phyloP scores from a whole-genome alignment of 1,140 invertebrate species.

The Pissodes strobi region DNA sequence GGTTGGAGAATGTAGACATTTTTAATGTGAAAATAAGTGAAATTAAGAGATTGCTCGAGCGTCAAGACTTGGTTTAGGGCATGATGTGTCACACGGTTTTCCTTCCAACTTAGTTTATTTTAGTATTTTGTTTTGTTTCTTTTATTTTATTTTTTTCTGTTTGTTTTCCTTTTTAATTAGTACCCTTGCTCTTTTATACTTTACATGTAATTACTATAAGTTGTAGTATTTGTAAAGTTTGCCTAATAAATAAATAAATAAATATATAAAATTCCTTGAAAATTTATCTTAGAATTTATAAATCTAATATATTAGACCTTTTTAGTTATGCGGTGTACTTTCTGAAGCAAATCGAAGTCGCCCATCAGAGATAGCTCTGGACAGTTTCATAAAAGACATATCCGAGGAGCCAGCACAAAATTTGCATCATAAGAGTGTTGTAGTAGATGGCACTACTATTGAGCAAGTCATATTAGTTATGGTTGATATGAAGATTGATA shows the following conservation, averaged over 20 bases:
- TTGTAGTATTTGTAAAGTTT: too few species aligned
- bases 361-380: conserved; percentile 10
- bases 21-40: too few species aligned
- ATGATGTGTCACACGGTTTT: too few species aligned
- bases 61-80: too few species aligned
- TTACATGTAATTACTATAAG: too few species aligned
- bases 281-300: not conserved
- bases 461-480: conserved; percentile 47
- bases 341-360: conserved; percentile 23
- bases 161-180: too few species aligned
- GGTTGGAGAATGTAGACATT: too few species aligned
- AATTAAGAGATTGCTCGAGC: too few species aligned
- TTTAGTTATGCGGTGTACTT: conserved; percentile 41
- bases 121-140: too few species aligned
- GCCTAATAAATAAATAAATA: not conserved
- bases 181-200: too few species aligned
- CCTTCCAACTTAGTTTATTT: too few species aligned
- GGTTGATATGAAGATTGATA: conserved; percentile 64
- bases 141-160: too few species aligned
- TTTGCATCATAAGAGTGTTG: conserved; percentile 21
- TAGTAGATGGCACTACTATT: conserved; percentile 12
- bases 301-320: not conserved
- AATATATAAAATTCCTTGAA: not conserved
- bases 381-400: conserved; percentile 32
- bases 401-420: not conserved